Base-by-base conservation (phyloP, 2,888 invertebrate genomes). In the Heterodera filipjevi region DNA sequence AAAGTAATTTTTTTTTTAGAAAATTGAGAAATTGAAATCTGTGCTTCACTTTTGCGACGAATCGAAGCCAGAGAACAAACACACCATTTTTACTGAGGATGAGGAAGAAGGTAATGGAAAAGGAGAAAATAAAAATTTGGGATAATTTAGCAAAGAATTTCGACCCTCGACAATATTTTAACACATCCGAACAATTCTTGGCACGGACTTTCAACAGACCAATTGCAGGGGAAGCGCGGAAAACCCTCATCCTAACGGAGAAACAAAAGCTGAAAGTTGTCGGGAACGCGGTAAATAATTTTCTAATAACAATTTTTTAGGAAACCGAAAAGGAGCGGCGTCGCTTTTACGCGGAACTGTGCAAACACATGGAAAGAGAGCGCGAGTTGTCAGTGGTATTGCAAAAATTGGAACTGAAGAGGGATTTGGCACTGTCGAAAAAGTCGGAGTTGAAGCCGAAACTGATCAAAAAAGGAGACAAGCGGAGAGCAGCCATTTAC, bases 131-230 rank as follows among this genome's bases (percentile, higher is more conserved):
- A n/a, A n/a, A n/a, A n/a, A n/a, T n/a, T n/a, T n/a, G n/a, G n/a
- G n/a, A n/a, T 49, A 46, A 68, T 84, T 76, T 70, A 84, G 91
- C 90, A 0, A 91, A 92, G 82, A 89, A 91, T 35, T 93, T 94
- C 90, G 92, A 94, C 89, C 87, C 94, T 10, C 93, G 93, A 0
- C 92, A 93, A 85, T 92, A 93, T 81, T 90, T 94, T 75, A 92
- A 93, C 85, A 95, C 94, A 0, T 94, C 94, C 89, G 93, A 94
- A 0, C 91, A 92, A 0, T 90, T 95, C 12, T 86, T 95, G 2
- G 91, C 91, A 19, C 92, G 93, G 72, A 92, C 92, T 85, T 93
- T 92, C 85, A 94, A 95, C 89, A 90, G 94, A 72, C 92, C 93
- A 0, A 92, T 80, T 46, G 80, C 76, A 19, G 83, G 22, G 32